A percentile compares a stretch with the other conserved stretches of the same genome.
phyloP scores from a whole-genome alignment of 2,797 vertebrate genomes.

The Helarctos malayanus region DNA sequence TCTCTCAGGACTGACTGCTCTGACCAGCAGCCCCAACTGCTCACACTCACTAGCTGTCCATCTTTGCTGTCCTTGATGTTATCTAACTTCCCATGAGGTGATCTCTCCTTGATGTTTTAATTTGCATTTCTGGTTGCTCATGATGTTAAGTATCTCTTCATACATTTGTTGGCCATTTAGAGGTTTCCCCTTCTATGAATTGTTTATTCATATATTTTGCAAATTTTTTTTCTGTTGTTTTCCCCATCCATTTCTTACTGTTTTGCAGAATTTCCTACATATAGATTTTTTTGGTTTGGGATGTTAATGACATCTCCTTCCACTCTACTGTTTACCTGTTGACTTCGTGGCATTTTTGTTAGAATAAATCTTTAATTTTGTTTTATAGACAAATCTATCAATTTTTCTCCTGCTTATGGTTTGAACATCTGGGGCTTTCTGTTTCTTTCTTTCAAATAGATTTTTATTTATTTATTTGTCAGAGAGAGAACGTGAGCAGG shows the following conservation, averaged over 20 bases:
- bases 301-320: background rate
- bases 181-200: background rate
- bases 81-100: background rate
- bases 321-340: background rate
- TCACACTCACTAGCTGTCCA: too few species aligned
- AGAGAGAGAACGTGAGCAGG: too few species aligned
- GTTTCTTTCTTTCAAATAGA: too few species aligned
- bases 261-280: conserved; percentile 19
- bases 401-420: background rate
- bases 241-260: background rate
- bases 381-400: background rate
- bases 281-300: background rate
- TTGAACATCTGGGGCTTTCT: background rate
- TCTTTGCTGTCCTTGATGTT: background rate
- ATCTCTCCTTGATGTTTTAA: background rate
- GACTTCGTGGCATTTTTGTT: background rate
- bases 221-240: background rate
- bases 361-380: conserved; percentile 38
- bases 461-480: too few species aligned
- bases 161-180: background rate
- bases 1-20: background rate
- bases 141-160: background rate
- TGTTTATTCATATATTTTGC: background rate
- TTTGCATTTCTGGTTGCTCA: background rate
- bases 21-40: background rate